Evolutionary conservation across 2,113 vertebrate genomes (phyloP).

Genomic region (Irena cyanogastra): DNA sequence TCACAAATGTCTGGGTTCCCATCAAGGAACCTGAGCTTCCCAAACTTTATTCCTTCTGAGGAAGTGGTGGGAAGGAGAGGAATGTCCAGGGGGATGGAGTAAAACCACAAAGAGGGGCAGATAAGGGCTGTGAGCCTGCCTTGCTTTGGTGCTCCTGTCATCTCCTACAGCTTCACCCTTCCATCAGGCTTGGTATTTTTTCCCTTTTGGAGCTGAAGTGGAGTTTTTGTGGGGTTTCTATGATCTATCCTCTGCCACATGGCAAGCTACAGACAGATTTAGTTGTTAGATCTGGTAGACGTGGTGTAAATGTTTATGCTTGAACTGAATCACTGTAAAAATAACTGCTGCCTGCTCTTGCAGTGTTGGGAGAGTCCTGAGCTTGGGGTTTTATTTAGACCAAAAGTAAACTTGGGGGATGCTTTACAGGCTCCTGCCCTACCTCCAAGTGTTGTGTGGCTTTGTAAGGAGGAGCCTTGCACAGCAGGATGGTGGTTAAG

Average conservation of each 20-base stretch:
- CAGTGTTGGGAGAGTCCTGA: not conserved
- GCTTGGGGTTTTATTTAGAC: not conserved
- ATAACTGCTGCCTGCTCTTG: constrained; percentile 6
- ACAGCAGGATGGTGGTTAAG: accelerated
- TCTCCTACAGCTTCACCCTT: not conserved
- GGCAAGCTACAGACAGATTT: constrained; percentile 1
- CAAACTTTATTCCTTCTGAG: not conserved
- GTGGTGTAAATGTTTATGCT: constrained; percentile 30
- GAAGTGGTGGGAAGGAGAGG: not conserved
- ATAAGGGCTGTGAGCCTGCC: not conserved
- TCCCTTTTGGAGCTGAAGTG: not conserved
- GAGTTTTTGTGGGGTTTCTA: not conserved
- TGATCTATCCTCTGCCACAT: not conserved
- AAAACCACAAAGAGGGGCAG: accelerated
- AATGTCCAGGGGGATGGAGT: not conserved
- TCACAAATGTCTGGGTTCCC: not conserved
- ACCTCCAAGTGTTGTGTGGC: not conserved
- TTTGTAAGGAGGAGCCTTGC: not conserved
- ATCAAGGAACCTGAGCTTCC: not conserved
- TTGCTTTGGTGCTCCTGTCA: not conserved
- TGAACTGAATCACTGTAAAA: constrained; percentile 25
- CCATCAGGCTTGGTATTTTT: not conserved
- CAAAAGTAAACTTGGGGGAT: not conserved
- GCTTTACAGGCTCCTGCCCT: not conserved
- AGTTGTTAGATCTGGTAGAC: constrained; percentile 16